These are phyloP conservation scores for Drosophila subpulchrella DNA, from an alignment of 1,140 invertebrate genomes.

Conservation along the genomic window DNA sequence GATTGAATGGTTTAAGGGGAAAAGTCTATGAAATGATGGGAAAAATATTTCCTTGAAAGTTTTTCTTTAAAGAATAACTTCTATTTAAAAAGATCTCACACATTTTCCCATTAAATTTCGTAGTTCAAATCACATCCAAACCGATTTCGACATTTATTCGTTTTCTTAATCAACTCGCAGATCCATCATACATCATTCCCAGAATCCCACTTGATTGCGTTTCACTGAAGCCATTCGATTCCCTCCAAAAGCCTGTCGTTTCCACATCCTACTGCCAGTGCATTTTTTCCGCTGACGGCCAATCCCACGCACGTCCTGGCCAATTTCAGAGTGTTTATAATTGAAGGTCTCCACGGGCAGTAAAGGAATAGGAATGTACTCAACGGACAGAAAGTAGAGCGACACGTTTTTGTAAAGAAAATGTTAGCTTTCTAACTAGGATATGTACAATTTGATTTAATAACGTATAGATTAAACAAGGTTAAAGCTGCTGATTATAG, in stretches of 20 bases:
- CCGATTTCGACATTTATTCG: slow-evolving; percentile 3
- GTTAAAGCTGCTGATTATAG: neutral
- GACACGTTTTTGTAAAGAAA: neutral
- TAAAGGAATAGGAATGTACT: neutral
- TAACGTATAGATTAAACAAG: neutral
- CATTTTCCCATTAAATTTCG: neutral
- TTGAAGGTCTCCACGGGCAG: slow-evolving; percentile 40
- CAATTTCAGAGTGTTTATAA: slow-evolving; percentile 60
- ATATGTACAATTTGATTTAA: no score
- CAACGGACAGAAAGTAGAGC: neutral
- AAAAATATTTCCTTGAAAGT: no score
- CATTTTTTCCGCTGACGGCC: slow-evolving; percentile 32
- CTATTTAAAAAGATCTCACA: no score
- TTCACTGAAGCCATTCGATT: neutral
- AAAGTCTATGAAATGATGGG: neutral
- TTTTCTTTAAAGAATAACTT: no score
- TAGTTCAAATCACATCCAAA: neutral
- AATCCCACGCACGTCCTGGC: slow-evolving; percentile 46
- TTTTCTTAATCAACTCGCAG: slow-evolving; percentile 12
- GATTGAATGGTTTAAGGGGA: neutral
- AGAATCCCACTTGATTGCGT: slow-evolving; percentile 30
- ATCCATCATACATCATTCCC: slow-evolving; percentile 5
- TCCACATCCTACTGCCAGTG: slow-evolving; percentile 4
- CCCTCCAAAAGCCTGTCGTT: neutral
- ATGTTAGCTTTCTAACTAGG: neutral